Base-by-base conservation (phyloP, 2,888 invertebrate genomes). In the Spialia ferax region DNA sequence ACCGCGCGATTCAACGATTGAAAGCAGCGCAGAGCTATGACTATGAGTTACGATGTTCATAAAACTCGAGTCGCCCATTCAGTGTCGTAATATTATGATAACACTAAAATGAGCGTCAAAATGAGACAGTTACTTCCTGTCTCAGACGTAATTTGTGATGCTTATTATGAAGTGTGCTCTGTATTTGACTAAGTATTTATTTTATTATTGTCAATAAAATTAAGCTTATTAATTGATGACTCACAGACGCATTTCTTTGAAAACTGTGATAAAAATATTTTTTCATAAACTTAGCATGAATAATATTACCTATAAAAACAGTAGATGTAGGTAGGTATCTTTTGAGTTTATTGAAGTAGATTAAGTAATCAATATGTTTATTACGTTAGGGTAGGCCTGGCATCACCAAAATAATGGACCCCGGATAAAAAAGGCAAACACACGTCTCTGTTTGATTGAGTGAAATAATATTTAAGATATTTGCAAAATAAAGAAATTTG, bases 21-120 rank as follows among this genome's bases (percentile, higher is more conserved):
- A 45, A 20, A 20, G 18, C 8, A 18, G 26, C n/a, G n/a, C n/a
- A n/a, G n/a, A n/a, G n/a, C n/a, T 54, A 54, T 26, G 68, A 63
- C 72, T 71, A 69, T 76, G 73, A 76, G 67, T 79, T 78, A 80
- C 71, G 74, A 73, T 71, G 66, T 55, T 73, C 73, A 73, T 77
- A 80, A 78, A 72, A 74, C 61, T 74, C 68, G 50, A 61, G 60
- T 52, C 54, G 60, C 71, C 71, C 72, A 73, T 73, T 77, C 65
- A 65, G 62, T 66, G 69, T 69, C 69, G 67, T 72, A 67, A 68
- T 71, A 73, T 70, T 70, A 72, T 73, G 68, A 69, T 72, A 71
- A 69, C 72, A 69, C 72, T 72, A 42, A 71, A 74, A 73, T 70
- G 67, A 70, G 62, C 69, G 62, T 71, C 70, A 63, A 71, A 73